These are phyloP conservation scores for Turnix velox DNA, from an alignment of 2,113 vertebrate species.

Conservation along the genomic window DNA sequence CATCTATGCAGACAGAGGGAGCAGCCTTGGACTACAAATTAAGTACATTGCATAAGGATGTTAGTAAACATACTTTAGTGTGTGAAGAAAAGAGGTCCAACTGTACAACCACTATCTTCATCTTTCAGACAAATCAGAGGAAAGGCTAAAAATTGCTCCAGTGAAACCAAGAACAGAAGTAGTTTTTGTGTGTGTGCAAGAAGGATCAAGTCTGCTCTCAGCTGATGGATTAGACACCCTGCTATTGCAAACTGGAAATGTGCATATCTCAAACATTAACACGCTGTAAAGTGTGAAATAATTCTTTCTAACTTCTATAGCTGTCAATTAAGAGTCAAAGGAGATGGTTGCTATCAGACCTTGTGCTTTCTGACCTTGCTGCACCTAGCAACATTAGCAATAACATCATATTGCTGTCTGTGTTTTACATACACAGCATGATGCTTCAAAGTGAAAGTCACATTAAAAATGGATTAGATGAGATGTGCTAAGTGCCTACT, in stretches of 20 bases:
- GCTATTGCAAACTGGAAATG: background rate
- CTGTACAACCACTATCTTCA: background rate
- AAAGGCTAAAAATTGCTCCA: background rate
- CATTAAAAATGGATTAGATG: conserved; percentile 47
- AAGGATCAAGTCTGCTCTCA: background rate
- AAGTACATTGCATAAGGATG: background rate
- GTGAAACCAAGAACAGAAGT: background rate
- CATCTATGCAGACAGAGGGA: background rate
- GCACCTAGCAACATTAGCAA: background rate
- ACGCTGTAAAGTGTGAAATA: background rate
- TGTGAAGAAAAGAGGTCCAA: background rate
- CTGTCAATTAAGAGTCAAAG: background rate
- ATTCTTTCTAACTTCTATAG: background rate
- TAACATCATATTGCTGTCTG: background rate
- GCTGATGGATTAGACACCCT: background rate
- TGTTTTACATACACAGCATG: background rate
- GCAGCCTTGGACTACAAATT: background rate
- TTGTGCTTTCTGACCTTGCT: background rate
- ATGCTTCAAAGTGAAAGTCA: background rate
- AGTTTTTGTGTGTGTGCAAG: background rate
- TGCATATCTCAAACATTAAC: background rate
- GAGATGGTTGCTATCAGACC: background rate
- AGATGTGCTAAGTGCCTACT: background rate
- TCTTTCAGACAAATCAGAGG: background rate
- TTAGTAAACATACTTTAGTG: background rate